Evolutionary conservation across 2,888 invertebrate species (phyloP), one percentile per base, ranked within the genome.

Genomic region (Nemurella pictetii): DNA sequence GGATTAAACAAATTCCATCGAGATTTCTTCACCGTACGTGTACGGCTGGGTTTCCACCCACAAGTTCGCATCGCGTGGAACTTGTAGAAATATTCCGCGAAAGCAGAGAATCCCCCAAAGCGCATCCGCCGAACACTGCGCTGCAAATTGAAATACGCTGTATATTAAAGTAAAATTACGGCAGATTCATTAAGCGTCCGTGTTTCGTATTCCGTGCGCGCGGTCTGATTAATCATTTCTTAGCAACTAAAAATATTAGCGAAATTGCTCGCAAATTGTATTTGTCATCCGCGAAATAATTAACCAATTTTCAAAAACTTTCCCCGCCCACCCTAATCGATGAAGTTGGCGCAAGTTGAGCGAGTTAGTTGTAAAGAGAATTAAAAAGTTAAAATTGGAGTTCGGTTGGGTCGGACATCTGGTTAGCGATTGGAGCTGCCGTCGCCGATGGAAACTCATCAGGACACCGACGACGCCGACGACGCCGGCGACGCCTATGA

Each of bases 381-480:
- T 55, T 55, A 80, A 80, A 80, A 32, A 80, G 80, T 80, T 80
- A 35, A 80, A 32, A 80, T 35, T 80, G 80, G 12, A 55, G 55
- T 55, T 55, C 55, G 55, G 9, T 55, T 55, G 20, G 55, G 55
- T 55, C 55, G 55, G 55, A 55, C 55, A 55, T 55, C 55, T 55
- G 55, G 55, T 55, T 55, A 55, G 55, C 20, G 55, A 55, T 55
- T 55, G 15, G 9, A 12, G 1, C 55, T 55, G 55, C 15, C 20
- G 55, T 20, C 20, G 55, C 9, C 55, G 55, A 20, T 2, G 55
- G 20, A 55, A 55, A 55, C 55, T 55, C 55, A 55, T 55, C 55
- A 55, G 12, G 55, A 12, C 55, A 55, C 55, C 55, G 55, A 12
- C 15, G 55, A 15, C 15, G 55, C 55, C 55, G 9, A 55, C 55